Conservation (phyloP, 2,888 invertebrate genomes). For the Himalopsyche anomala region DNA sequence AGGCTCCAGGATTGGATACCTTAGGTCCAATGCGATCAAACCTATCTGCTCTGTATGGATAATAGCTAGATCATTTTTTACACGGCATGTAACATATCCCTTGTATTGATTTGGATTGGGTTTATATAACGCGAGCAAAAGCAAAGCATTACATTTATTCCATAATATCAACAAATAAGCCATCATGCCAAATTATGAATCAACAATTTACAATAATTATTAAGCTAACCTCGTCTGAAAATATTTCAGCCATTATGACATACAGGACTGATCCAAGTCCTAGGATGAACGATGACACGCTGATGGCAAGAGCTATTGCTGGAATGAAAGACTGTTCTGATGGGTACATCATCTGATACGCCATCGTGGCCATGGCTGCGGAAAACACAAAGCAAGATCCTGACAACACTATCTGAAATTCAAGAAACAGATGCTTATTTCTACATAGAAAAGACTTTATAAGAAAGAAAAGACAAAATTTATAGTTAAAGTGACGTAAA, state of each 20-base stretch:
- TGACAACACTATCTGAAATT: slow-evolving; percentile 50
- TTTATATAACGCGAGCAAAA: too few relatives aligned
- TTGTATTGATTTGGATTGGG: too few relatives aligned
- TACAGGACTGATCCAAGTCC: slow-evolving; percentile 73
- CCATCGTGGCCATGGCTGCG: slow-evolving; percentile 41
- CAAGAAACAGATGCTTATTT: not conserved
- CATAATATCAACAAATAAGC: not conserved
- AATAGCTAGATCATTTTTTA: too few relatives aligned
- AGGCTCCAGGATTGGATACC: too few relatives aligned
- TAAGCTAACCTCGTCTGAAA: slow-evolving; percentile 71
- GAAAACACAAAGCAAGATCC: slow-evolving; percentile 53
- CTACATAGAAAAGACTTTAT: too few relatives aligned
- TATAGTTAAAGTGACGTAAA: too few relatives aligned
- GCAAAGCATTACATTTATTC: too few relatives aligned
- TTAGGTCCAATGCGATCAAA: too few relatives aligned
- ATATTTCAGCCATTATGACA: slow-evolving; percentile 72
- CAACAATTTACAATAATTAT: not conserved
- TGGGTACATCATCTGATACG: slow-evolving; percentile 1
- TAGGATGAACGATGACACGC: slow-evolving; percentile 70
- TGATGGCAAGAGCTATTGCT: slow-evolving; percentile 47
- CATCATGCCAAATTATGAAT: not conserved
- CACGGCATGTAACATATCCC: too few relatives aligned
- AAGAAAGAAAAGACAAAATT: too few relatives aligned
- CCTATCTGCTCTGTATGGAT: too few relatives aligned
- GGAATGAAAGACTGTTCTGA: slow-evolving; percentile 47